Evolutionary conservation across 2,888 invertebrate species (phyloP), one percentile per base, ranked within the genome.

Genomic region (Drosophila subquinaria): DNA sequence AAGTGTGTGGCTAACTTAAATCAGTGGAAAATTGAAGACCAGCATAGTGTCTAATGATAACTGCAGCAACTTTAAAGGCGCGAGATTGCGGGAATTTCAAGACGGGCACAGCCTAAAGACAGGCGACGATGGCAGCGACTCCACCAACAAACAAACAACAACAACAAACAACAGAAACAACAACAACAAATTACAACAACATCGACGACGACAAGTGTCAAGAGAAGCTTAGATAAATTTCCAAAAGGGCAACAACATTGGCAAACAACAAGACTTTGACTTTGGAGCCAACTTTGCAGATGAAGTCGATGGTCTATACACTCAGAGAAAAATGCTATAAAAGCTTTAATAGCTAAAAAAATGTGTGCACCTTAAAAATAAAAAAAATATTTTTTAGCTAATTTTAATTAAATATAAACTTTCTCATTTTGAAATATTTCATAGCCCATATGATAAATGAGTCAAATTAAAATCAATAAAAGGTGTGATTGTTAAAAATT

Each of bases 171-270:
- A 66, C 50, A 67, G 45, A 57, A 68, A 69, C 67, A 60, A 50
- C 40, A 56, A 23, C 65, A 72, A 66, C 50, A 67, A 48, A 57
- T 3, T 66, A 69, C 59, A 47, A 73, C 65, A 53, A 72, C 66
- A 47, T 73, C 62, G 71, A 77, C 81, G 71, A 87, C 84, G 84
- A 82, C 79, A 84, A 84, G 84, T 84, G 84, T 84, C 84, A 85
- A 88, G 86, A 75, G 81, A 82, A 72, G 83, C 88, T 88, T 86
- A 85, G 84, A 85, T 85, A 85, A 85, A 85, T 88, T 85, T 85
- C 82, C 81, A 88, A 84, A 85, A 85, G 88, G 77, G 80, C 88
- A 83, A 86, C 69, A 76, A 72, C 79, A 76, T 79, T 67, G 75
- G 74, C 67, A 40, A 72, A 48, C 72, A 51, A 57, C 61, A 53